These are phyloP conservation scores for Bombyx mandarina DNA, from an alignment of 1,140 invertebrate genomes.

Conservation along the genomic window DNA sequence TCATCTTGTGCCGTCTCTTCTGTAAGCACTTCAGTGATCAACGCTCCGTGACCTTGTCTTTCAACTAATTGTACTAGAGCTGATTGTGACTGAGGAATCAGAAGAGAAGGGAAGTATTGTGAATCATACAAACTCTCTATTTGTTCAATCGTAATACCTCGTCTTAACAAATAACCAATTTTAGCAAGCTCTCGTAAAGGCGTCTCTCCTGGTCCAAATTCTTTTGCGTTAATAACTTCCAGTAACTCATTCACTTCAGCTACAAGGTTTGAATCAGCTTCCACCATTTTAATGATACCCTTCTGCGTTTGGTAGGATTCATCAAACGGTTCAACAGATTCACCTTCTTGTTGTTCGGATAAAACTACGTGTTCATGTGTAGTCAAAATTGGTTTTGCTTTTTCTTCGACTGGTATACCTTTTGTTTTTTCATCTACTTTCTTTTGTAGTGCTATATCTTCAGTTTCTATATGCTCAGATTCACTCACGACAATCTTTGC, in stretches of 20 bases:
- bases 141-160: constrained; percentile 82
- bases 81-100: constrained; percentile 83
- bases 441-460: constrained; percentile 74
- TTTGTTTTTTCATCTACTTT: constrained; percentile 72
- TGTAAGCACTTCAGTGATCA: constrained; percentile 84
- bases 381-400: constrained; percentile 66
- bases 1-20: constrained; percentile 83
- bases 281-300: constrained; percentile 73
- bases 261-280: constrained; percentile 72
- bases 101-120: constrained; percentile 82
- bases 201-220: constrained; percentile 84
- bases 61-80: constrained; percentile 87
- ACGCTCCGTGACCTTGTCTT: constrained; percentile 81
- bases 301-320: constrained; percentile 72
- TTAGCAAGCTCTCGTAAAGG: constrained; percentile 85
- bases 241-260: constrained; percentile 82
- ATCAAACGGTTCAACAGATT: constrained; percentile 71
- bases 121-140: constrained; percentile 84
- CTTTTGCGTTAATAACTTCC: constrained; percentile 79
- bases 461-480: constrained; percentile 73
- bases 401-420: constrained; percentile 49
- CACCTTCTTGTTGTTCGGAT: constrained; percentile 72
- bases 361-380: constrained; percentile 73
- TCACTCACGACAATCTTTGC: constrained; percentile 71
- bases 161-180: constrained; percentile 81